Percentiles rank a stretch among this genome's conserved stretches.
phyloP scores from a whole-genome alignment of 2,797 vertebrate genomes.

The Botia almorhae region DNA sequence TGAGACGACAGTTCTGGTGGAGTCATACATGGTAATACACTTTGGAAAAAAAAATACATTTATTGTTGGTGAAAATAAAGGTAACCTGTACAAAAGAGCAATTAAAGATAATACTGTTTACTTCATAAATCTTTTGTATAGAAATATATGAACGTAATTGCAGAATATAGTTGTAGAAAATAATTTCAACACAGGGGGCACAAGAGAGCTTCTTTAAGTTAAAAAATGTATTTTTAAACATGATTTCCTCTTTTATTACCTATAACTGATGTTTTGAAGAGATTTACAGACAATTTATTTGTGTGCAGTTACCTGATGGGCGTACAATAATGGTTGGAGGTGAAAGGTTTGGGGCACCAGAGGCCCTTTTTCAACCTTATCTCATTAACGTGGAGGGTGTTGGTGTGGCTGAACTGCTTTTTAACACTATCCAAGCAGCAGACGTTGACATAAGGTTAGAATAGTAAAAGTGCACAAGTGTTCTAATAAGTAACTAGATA shows the following conservation, averaged over 20 bases:
- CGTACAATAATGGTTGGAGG: constrained; percentile 79
- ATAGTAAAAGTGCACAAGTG: not conserved
- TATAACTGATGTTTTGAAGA: not conserved
- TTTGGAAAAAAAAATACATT: not conserved
- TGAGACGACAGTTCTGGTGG: constrained; percentile 82
- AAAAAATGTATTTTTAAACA: not conserved
- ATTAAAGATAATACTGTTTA: not conserved
- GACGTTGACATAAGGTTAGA: constrained; percentile 81
- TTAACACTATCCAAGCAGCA: constrained; percentile 85
- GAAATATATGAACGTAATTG: not conserved
- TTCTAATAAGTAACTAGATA: not conserved
- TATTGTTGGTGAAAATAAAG: not conserved
- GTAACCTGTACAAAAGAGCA: not conserved
- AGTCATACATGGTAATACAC: constrained; percentile 74
- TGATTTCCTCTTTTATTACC: not conserved
- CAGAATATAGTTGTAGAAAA: not conserved
- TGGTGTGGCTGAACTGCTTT: constrained; percentile 82
- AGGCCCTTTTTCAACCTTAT: constrained; percentile 85
- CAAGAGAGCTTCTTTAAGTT: not conserved
- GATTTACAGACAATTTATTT: not conserved
- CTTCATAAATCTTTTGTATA: not conserved
- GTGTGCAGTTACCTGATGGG: constrained; percentile 78
- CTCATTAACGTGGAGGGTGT: constrained; percentile 84
- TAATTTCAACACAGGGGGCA: not conserved
- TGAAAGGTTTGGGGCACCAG: constrained; percentile 83